Evolutionary conservation across 2,888 invertebrate species (phyloP), one percentile per base, ranked within the genome.

Genomic region (Epistrophella euchroma): DNA sequence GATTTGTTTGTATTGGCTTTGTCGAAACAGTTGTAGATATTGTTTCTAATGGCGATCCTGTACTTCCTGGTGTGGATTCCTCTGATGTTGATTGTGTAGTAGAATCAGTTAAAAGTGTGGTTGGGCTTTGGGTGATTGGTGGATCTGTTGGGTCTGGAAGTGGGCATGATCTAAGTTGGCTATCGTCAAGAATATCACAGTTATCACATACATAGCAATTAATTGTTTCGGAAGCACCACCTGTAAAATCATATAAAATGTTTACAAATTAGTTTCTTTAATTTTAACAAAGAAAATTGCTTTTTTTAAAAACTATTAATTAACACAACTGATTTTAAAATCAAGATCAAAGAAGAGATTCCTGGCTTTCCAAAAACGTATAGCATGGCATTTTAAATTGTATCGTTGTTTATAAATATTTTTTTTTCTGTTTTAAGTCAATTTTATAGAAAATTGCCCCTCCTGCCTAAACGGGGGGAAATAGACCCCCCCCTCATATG

Each of bases 131-230:
- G 32, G 52, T 40, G 1, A n/a, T 43, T 22, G 52, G 70, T 32
- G 70, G 4, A 40, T 11, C 17, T 52, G 62, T 64, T 11, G 37
- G 9, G 6, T 17, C 9, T n/a, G 13, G 13, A 1, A 22, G 3
- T 10, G 77, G 71, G 52, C 89, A 89, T 11, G 40, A 1, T 50
- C 25, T 60, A 0, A 75, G 17, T 60, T 68, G 58, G 43, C 68
- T 72, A 0, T 43, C 19, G 0, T 52, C 71, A n/a, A 88, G 56
- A 40, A 88, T 70, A 2, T 88, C 79, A 47, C 91, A 91, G 0
- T 64, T 83, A 0, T 77, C 72, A 4, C 91, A 91, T 55, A 87
- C 50, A 55, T 91, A 91, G 32, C 91, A 91, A 1, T 87, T 13
- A 17, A 91, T 77, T 10, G 74, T 75, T 76, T 74, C 77, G 2